Evolutionary conservation across 2,113 vertebrate genomes (phyloP).

Genomic region (Campylorhamphus procurvoides): DNA sequence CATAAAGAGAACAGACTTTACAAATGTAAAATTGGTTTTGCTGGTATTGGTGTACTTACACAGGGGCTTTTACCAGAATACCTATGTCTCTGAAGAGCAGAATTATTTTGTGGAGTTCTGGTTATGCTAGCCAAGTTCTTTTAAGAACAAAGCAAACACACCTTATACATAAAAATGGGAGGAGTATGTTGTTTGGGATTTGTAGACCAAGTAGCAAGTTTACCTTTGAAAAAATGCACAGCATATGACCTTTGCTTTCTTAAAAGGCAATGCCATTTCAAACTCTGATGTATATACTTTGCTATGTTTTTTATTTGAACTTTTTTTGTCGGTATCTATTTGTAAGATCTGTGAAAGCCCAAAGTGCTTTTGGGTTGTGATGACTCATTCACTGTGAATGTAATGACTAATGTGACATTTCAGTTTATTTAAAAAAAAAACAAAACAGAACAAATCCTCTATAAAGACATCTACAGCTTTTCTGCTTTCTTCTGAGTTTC

Average conservation of each 20-base stretch:
- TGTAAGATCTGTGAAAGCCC: background rate
- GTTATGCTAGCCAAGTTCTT: background rate
- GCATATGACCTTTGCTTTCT: background rate
- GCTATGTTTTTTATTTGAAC: background rate
- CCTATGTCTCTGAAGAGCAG: background rate
- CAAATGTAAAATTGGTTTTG: background rate
- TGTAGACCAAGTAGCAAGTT: background rate
- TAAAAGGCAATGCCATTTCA: background rate
- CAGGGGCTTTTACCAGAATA: background rate
- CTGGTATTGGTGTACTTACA: background rate
- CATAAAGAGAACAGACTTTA: background rate
- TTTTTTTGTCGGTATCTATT: background rate
- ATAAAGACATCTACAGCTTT: background rate
- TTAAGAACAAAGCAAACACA: background rate
- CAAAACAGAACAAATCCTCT: background rate
- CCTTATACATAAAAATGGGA: background rate
- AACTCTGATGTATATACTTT: background rate
- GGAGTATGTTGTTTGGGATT: background rate
- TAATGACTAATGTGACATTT: slow-evolving; percentile 34
- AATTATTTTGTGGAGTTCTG: background rate
- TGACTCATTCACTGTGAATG: slow-evolving; percentile 1
- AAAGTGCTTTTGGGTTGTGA: background rate
- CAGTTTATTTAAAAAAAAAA: slow-evolving; percentile 40
- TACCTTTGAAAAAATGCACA: background rate
- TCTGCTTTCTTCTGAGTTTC: background rate